phyloP scores from a whole-genome alignment of 2,113 vertebrate species.

The Phaetusa simplex region DNA sequence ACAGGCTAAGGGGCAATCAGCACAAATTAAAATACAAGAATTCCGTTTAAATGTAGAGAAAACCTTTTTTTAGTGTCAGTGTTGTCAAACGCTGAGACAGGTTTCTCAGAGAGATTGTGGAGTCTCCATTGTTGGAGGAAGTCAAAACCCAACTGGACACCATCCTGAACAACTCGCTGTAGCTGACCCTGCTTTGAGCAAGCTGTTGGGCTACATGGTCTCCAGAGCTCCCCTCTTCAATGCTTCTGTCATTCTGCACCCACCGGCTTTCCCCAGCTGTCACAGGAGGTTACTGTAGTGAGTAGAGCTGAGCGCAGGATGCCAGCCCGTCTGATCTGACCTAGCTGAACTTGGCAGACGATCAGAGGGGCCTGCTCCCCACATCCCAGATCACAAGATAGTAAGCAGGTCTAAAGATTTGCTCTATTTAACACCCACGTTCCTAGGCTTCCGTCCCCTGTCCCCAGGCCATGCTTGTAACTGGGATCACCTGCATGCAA shows the following conservation, averaged over 20 bases:
- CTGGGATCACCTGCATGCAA: not conserved
- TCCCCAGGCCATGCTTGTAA: slow-evolving; percentile 44
- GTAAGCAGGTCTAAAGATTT: not conserved
- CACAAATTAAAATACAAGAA: not conserved
- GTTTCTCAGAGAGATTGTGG: not conserved
- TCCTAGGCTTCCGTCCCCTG: slow-evolving; percentile 4
- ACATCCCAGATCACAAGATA: slow-evolving; percentile 35
- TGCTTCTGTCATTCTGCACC: not conserved
- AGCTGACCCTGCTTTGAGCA: not conserved
- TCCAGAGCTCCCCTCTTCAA: not conserved
- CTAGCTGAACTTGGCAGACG: not conserved
- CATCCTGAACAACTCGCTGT: accelerated
- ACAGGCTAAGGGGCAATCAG: not conserved
- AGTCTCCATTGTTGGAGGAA: not conserved
- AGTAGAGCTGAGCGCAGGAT: not conserved
- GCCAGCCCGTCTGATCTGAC: not conserved
- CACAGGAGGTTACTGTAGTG: not conserved
- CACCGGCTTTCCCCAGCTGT: not conserved
- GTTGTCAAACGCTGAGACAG: not conserved
- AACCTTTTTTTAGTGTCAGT: not conserved
- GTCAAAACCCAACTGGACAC: not conserved
- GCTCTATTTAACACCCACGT: slow-evolving; percentile 11
- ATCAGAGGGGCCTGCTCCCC: slow-evolving; percentile 6
- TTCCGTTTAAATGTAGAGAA: not conserved
- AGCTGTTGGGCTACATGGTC: not conserved